Conservation (phyloP, 2,113 vertebrate species). For the Oryctolagus cuniculus region DNA sequence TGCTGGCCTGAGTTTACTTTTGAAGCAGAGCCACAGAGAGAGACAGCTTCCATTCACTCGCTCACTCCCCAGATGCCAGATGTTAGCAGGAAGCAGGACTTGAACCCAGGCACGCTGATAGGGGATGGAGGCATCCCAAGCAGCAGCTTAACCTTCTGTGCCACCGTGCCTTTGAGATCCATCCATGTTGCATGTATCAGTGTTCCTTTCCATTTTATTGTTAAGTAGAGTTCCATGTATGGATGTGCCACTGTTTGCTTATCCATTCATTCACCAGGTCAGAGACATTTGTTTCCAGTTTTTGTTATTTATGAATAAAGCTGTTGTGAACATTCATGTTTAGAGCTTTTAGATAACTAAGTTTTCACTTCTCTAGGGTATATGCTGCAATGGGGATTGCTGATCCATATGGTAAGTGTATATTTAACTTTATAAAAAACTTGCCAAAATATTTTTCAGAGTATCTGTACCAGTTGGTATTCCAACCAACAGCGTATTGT, state of each 20-base stretch:
- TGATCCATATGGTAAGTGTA: background rate
- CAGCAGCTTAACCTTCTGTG: too few relatives aligned
- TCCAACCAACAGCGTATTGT: background rate
- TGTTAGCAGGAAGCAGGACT: too few relatives aligned
- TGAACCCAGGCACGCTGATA: too few relatives aligned
- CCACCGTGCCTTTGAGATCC: background rate
- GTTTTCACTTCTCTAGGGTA: conserved; percentile 44
- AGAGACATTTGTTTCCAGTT: conserved; percentile 14
- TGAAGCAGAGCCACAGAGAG: too few relatives aligned
- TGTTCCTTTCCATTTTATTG: background rate
- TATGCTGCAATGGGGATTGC: conserved; percentile 15
- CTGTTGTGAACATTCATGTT: conserved; percentile 20
- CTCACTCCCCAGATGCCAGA: too few relatives aligned
- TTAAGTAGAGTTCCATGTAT: conserved; percentile 4
- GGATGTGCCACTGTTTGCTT: background rate
- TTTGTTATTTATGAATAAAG: background rate
- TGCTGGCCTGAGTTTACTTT: too few relatives aligned
- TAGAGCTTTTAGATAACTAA: background rate
- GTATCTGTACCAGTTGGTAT: conserved; percentile 18
- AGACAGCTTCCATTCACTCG: too few relatives aligned
- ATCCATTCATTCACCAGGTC: background rate
- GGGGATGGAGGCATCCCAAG: too few relatives aligned
- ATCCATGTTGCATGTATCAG: background rate
- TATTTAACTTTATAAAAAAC: conserved; percentile 16
- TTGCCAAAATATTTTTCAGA: conserved; percentile 21